Evolutionary conservation across 2,113 vertebrate genomes (phyloP).

Genomic region (Tachuris rubrigastra): DNA sequence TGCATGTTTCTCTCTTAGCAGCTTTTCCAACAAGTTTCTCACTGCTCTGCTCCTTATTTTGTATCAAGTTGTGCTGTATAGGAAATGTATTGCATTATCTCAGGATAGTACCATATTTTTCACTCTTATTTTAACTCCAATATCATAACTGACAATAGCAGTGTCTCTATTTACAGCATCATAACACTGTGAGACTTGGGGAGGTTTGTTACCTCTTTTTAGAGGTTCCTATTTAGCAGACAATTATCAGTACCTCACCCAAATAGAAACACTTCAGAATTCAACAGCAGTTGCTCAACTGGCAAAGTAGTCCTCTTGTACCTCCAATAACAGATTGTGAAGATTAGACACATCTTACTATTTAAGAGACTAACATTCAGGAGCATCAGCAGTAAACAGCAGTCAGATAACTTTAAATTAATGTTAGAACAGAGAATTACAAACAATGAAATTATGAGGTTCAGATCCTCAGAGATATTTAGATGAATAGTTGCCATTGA

Average conservation of each 20-base stretch:
- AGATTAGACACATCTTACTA: background rate
- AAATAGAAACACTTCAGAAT: background rate
- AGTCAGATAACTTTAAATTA: background rate
- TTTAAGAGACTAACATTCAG: background rate
- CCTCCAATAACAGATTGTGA: background rate
- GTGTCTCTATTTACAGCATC: background rate
- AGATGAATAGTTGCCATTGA: background rate
- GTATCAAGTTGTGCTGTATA: background rate
- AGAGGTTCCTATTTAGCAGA: background rate
- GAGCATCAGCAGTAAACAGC: background rate
- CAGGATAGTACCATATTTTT: background rate
- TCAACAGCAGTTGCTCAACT: background rate
- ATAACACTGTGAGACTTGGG: background rate
- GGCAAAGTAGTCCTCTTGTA: background rate
- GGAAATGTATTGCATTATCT: background rate
- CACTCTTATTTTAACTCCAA: background rate
- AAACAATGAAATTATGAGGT: background rate
- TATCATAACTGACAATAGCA: background rate
- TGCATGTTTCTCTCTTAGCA: background rate
- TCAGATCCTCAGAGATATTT: background rate
- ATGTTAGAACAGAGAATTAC: background rate
- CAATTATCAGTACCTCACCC: background rate
- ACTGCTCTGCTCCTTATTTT: background rate
- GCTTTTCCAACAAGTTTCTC: background rate
- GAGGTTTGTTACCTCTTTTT: background rate